Evolutionary conservation across 2,797 vertebrate genomes (phyloP), one percentile per base, ranked within the genome.

Genomic region (Tenualosa thibaudeaui): DNA sequence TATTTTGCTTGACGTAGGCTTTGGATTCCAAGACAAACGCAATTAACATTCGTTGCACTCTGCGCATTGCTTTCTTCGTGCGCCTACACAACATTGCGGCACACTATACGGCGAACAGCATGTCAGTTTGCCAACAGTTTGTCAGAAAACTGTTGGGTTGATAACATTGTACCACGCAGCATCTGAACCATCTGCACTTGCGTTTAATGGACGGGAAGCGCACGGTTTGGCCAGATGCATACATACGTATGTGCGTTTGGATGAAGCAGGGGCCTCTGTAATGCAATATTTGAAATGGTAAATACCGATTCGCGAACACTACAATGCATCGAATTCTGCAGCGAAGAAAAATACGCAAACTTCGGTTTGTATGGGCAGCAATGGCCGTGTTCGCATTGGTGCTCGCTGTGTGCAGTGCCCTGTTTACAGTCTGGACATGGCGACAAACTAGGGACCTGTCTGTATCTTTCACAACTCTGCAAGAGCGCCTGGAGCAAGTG

Each of bases 361-460:
- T 95, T 90, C 94, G 95, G 87, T 92, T 94, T 87, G 91, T 93
- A 85, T 95, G 95, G 95, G 94, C 93, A 87, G 93, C 93, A 68
- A 92, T 96, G 90, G 94, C 94, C 56, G 91, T 94, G 88, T 89
- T 94, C 84, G 96, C 96, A 81, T 91, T 96, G 87, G 94, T 94
- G 46, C 91, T 96, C 88, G 95, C 96, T 86, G 93, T 93, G 3
- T 94, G 94, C 93, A 96, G 95, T 89, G 94, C 95, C 85, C 88
- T 95, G 24, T 95, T 96, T 31, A 95, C 95, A 86, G 94, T 93
- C 85, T 95, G 95, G 95, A 96, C 96, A 31, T 95, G 95, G 96
- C 89, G 94, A 53, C 94, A 96, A 88, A 96, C 95, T 86, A 94
- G 93, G 86, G 95, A 95, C 91, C 92, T 96, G 92, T 95, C 95